These are phyloP conservation scores for Danio tinwini DNA, from an alignment of 2,797 vertebrate species.

Conservation along the genomic window DNA sequence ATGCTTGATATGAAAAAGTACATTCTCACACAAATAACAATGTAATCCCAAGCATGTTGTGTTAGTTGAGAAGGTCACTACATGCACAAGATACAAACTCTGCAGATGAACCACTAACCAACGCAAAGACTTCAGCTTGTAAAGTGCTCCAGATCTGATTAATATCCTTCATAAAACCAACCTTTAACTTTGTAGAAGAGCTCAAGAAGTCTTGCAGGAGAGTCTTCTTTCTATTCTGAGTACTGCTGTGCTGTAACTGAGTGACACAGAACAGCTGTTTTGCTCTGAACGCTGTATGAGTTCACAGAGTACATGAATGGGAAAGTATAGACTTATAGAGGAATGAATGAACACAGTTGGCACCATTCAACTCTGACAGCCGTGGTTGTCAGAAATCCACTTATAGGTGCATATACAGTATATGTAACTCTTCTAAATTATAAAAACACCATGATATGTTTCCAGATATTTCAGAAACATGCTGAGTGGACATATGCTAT, in stretches of 20 bases:
- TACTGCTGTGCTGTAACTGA: constrained; percentile 68
- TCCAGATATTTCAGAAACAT: too few species aligned
- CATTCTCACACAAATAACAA: not conserved
- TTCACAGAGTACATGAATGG: constrained; percentile 72
- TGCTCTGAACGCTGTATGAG: constrained; percentile 72
- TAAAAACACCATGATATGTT: too few species aligned
- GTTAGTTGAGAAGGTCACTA: constrained; percentile 4
- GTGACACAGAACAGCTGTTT: constrained; percentile 82
- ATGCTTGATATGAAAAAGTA: not conserved
- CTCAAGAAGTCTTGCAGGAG: not conserved
- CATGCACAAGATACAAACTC: constrained; percentile 4
- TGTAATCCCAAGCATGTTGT: not conserved
- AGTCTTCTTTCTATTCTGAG: constrained; percentile 74
- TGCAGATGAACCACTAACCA: not conserved
- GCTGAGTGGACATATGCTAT: too few species aligned
- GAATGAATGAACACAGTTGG: not conserved
- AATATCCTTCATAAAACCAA: not conserved
- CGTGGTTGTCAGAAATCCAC: constrained; percentile 1
- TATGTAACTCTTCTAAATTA: too few species aligned
- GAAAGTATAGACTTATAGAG: constrained; percentile 12
- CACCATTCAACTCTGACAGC: not conserved
- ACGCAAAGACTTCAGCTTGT: not conserved
- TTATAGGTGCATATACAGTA: too few species aligned
- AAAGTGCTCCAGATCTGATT: not conserved
- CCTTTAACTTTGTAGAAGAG: constrained; percentile 53